Conservation (phyloP, 35 echinoderm and acorn worm species). For the Strongylocentrotus purpuratus region DNA sequence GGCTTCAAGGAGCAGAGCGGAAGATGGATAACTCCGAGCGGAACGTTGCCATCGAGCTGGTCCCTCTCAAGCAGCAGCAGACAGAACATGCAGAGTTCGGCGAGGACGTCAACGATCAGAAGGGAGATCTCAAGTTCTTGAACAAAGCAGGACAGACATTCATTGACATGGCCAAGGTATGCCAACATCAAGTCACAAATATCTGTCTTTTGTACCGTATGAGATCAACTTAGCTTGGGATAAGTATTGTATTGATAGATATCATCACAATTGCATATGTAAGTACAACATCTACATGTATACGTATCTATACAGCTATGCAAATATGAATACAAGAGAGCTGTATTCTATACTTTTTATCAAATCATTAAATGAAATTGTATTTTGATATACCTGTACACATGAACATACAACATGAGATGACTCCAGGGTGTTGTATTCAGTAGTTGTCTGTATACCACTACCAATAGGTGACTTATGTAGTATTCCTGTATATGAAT, state of each 20-base stretch:
- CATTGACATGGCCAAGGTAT: slow-evolving; percentile 84
- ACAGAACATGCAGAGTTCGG: slow-evolving; percentile 62
- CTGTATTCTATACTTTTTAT: too few species aligned
- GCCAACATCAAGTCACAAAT: neutral
- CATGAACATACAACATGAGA: too few species aligned
- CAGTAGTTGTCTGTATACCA: neutral
- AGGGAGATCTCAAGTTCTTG: slow-evolving; percentile 89
- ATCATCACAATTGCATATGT: too few species aligned
- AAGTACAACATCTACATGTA: too few species aligned
- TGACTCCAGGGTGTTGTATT: too few species aligned
- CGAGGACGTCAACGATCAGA: slow-evolving; percentile 87
- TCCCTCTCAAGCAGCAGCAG: slow-evolving; percentile 57
- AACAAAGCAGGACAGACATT: slow-evolving; percentile 76
- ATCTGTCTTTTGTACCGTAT: neutral
- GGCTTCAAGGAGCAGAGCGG: slow-evolving; percentile 72
- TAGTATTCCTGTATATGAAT: too few species aligned
- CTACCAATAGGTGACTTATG: neutral
- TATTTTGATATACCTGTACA: too few species aligned
- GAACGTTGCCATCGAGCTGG: slow-evolving; percentile 73
- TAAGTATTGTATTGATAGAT: too few species aligned
- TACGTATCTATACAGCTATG: too few species aligned
- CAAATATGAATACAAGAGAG: too few species aligned
- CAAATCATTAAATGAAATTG: too few species aligned
- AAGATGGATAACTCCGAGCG: slow-evolving; percentile 63
- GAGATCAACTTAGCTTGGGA: too few species aligned